Conservation (phyloP, 2,888 invertebrate genomes). For the Fragum sueziense region DNA sequence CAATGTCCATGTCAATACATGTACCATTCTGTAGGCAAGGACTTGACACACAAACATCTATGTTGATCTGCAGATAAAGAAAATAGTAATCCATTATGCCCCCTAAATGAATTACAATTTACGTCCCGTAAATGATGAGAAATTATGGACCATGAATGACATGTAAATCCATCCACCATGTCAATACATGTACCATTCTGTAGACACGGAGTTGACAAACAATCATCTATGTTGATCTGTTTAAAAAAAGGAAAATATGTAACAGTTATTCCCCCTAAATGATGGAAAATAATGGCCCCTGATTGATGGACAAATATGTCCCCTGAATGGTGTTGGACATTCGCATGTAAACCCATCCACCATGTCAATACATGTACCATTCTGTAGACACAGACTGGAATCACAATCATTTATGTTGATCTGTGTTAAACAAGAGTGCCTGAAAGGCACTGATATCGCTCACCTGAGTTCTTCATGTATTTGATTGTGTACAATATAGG, state of each 20-base stretch:
- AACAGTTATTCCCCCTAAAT: constrained; percentile 45
- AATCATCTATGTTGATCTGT: constrained; percentile 46
- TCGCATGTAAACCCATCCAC: constrained; percentile 35
- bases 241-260: constrained; percentile 33
- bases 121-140: constrained; percentile 40
- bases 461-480: no score
- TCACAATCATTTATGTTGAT: constrained; percentile 38
- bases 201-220: constrained; percentile 34
- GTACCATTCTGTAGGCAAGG: constrained; percentile 38
- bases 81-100: no score
- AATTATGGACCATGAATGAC: no score
- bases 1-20: constrained; percentile 42
- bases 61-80: constrained; percentile 45
- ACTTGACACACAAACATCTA: constrained; percentile 35
- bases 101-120: no score
- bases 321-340: constrained; percentile 36
- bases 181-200: constrained; percentile 41
- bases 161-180: constrained; percentile 25
- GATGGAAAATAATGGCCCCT: no score
- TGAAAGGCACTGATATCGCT: no score
- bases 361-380: constrained; percentile 43
- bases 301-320: constrained; percentile 39
- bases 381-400: constrained; percentile 31
- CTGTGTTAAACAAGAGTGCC: no score
- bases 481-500: no score